Conservation (phyloP, 2,113 vertebrate species). For the Sapajus apella region DNA sequence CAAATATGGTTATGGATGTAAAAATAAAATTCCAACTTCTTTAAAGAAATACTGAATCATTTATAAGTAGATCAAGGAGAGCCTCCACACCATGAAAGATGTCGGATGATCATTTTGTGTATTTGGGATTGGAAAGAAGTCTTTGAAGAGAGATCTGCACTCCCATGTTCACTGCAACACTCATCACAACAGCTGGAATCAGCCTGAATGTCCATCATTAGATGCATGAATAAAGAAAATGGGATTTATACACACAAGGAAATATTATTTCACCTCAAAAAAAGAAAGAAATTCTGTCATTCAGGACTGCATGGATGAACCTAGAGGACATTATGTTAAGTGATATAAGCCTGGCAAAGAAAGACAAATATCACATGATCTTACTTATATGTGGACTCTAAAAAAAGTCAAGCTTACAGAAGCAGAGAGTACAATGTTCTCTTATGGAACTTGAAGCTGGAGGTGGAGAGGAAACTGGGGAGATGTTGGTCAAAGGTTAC, state of each 20-base stretch:
- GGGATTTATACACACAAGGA: background rate
- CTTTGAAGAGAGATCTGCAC: background rate
- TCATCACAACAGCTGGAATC: background rate
- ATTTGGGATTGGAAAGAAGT: background rate
- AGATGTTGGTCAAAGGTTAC: background rate
- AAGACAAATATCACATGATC: background rate
- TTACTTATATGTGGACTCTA: background rate
- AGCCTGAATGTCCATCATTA: background rate
- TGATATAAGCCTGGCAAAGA: background rate
- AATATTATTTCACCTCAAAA: background rate
- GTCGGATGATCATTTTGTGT: fast-evolving
- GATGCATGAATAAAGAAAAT: background rate
- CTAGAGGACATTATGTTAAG: background rate
- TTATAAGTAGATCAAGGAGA: background rate
- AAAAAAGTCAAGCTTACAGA: background rate
- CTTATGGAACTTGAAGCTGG: background rate
- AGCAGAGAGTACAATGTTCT: background rate
- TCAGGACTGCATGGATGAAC: too few relatives aligned
- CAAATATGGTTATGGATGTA: fast-evolving
- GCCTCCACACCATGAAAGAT: fast-evolving
- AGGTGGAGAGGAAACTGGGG: background rate
- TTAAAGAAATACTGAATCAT: background rate
- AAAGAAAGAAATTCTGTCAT: background rate
- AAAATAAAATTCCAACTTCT: background rate
- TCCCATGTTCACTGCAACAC: background rate